These are phyloP conservation scores for Ochotona princeps DNA, from an alignment of 2,113 vertebrate species.

Conservation along the genomic window DNA sequence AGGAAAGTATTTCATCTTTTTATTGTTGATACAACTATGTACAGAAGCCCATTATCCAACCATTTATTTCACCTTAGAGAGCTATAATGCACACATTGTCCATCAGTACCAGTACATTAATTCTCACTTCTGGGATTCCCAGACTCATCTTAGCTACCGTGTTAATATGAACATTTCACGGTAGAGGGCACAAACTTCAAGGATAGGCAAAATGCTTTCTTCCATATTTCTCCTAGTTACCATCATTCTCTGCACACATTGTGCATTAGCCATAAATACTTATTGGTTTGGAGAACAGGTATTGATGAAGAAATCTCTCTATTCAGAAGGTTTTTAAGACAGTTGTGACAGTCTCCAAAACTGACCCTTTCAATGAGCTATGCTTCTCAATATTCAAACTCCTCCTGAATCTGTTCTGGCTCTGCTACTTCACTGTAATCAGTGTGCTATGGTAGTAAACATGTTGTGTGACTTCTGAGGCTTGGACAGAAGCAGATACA, in stretches of 20 bases:
- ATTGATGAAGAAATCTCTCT: slow-evolving; percentile 31
- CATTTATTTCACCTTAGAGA: slow-evolving; percentile 69
- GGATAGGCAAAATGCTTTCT: background rate
- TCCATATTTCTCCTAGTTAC: slow-evolving; percentile 5
- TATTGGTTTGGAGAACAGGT: slow-evolving; percentile 20
- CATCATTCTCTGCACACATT: background rate
- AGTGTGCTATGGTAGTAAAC: background rate
- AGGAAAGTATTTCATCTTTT: slow-evolving; percentile 53
- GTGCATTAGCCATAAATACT: slow-evolving; percentile 24
- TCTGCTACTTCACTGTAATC: background rate
- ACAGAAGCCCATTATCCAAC: slow-evolving; percentile 61
- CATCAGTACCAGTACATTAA: slow-evolving; percentile 69
- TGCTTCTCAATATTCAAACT: background rate
- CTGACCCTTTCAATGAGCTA: background rate
- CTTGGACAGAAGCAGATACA: background rate
- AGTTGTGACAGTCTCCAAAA: slow-evolving; percentile 41
- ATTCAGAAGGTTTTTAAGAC: slow-evolving; percentile 5
- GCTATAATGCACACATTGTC: slow-evolving; percentile 63
- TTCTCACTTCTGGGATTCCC: slow-evolving; percentile 57
- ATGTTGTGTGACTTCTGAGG: background rate
- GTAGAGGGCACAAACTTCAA: slow-evolving; percentile 54
- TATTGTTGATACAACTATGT: slow-evolving; percentile 64
- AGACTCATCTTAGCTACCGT: slow-evolving; percentile 43
- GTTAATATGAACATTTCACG: slow-evolving; percentile 62
- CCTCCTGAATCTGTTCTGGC: background rate